Percentiles rank a stretch among this genome's conserved stretches.
phyloP scores from a whole-genome alignment of 2,888 invertebrate genomes.

The Ecliptopera silaceata region DNA sequence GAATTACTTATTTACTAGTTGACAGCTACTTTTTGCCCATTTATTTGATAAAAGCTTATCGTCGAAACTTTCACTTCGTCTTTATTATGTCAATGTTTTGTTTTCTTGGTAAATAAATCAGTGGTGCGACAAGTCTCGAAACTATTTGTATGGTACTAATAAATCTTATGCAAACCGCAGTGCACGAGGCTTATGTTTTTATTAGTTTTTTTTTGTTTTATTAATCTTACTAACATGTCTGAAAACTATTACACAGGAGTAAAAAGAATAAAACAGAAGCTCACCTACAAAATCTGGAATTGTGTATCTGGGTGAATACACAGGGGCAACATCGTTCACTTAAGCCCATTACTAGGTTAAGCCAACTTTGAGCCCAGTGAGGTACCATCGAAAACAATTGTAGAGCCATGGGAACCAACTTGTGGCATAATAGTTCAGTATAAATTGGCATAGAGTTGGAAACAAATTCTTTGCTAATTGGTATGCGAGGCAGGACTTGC shows the following conservation, averaged over 20 bases:
- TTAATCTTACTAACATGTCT: too few species aligned
- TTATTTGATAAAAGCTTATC: not conserved
- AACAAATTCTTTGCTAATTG: slow-evolving; percentile 56
- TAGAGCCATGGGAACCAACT: slow-evolving; percentile 66
- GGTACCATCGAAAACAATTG: slow-evolving; percentile 75
- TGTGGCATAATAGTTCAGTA: slow-evolving; percentile 56
- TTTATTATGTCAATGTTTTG: slow-evolving; percentile 3
- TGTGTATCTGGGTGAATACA: slow-evolving; percentile 67
- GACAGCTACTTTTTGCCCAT: not conserved
- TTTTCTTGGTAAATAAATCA: not conserved
- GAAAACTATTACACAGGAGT: not conserved
- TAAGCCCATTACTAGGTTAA: slow-evolving; percentile 73
- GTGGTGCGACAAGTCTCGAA: not conserved
- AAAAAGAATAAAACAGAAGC: slow-evolving; percentile 50
- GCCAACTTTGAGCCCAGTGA: slow-evolving; percentile 65
- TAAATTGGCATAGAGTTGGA: slow-evolving; percentile 60
- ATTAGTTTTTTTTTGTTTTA: too few species aligned
- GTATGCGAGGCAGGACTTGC: slow-evolving; percentile 37
- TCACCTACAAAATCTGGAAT: slow-evolving; percentile 58
- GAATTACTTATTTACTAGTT: not conserved
- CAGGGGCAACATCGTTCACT: slow-evolving; percentile 80
- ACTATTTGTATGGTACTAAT: too few species aligned
- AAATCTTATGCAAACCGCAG: not conserved
- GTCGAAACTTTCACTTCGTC: not conserved
- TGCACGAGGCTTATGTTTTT: too few species aligned